A percentile compares a stretch with the other conserved stretches of the same genome.
These are phyloP conservation scores for Atherinosoma microstoma DNA, from an alignment of 2,797 vertebrate genomes.

Conservation along the genomic window DNA sequence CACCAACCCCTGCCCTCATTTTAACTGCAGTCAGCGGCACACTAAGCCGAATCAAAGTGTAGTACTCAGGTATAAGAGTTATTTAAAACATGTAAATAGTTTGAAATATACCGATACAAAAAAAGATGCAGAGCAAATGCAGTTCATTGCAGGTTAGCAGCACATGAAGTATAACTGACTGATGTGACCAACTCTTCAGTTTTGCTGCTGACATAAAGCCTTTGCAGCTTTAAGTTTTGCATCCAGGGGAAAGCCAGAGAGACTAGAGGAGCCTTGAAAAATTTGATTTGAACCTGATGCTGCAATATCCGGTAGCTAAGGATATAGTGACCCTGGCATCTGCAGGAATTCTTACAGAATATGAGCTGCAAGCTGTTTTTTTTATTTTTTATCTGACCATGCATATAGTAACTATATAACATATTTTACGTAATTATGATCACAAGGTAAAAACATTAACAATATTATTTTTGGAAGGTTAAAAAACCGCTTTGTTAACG, in stretches of 20 bases:
- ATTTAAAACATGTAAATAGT: not conserved
- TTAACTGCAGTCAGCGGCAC: constrained; percentile 18
- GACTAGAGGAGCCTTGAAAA: constrained; percentile 38
- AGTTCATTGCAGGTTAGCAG: constrained; percentile 35
- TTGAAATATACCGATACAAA: not conserved
- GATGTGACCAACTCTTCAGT: constrained; percentile 25
- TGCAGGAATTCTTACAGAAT: constrained; percentile 55
- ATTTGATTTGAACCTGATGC: constrained; percentile 62
- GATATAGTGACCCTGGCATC: constrained; percentile 57
- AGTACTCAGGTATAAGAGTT: not conserved
- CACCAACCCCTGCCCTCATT: constrained; percentile 24
- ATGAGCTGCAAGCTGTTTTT: constrained; percentile 27
- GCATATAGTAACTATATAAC: constrained; percentile 37
- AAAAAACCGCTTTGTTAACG: not conserved
- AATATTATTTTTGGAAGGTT: constrained; percentile 10
- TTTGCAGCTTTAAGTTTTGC: constrained; percentile 33
- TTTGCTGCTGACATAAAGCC: constrained; percentile 54
- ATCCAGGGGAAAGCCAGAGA: constrained; percentile 35
- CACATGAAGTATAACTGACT: constrained; percentile 20
- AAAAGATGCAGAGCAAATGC: constrained; percentile 20
- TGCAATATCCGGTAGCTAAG: constrained; percentile 70
- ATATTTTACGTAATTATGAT: constrained; percentile 33
- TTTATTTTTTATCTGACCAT: constrained; percentile 17
- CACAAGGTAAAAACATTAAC: constrained; percentile 12
- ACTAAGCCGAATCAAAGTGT: constrained; percentile 26